Evolutionary conservation across 1,140 invertebrate genomes (phyloP), one percentile per base, ranked within the genome.

Genomic region (Brevipalpus yothersi): DNA sequence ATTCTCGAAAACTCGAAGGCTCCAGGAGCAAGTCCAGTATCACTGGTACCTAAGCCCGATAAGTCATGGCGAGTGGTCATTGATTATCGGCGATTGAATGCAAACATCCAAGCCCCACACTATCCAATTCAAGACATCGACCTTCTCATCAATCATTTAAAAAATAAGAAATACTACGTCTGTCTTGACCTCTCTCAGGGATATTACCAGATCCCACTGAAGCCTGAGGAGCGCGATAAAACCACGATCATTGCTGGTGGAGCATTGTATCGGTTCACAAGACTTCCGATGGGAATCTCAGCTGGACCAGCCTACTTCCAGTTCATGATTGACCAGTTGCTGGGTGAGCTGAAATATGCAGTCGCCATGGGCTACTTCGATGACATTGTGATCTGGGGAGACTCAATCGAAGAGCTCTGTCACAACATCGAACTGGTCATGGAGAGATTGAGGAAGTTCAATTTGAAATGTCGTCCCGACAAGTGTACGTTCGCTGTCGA

Each of bases 201-300:
- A 7, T 74, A 68, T 62, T 67, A 67, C 59, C 69, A 73, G 57
- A 61, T 72, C 2, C 41, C 57, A 12, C 59, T 72, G 1, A 53
- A 65, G 39, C 62, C 67, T 23, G 19, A 61, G 23, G 62, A 62
- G 59, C 61, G 56, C 53, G 64, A 67, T 15, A 70, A 67, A 65
- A 61, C 63, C 17, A 54, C 60, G 8, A 62, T 62, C 53, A 1
- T 40, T 4, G 62, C 62, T 3, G 12, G 31, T n/a, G 12, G 4
- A 5, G 65, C 51, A 41, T 63, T 45, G 4, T 67, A 23, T 21
- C 0, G 64, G 56, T 63, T 13, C 11, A 47, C 19, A 12, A n/a
- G 57, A 17, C 69, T 75, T 68, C 69, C 71, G 0, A 75, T 73
- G 65, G 73, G 72, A 0, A 62, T 76, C 0, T 60, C 60, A 2